Base-by-base conservation (phyloP, 1,140 invertebrate genomes). In the Drosophila setifemur region DNA sequence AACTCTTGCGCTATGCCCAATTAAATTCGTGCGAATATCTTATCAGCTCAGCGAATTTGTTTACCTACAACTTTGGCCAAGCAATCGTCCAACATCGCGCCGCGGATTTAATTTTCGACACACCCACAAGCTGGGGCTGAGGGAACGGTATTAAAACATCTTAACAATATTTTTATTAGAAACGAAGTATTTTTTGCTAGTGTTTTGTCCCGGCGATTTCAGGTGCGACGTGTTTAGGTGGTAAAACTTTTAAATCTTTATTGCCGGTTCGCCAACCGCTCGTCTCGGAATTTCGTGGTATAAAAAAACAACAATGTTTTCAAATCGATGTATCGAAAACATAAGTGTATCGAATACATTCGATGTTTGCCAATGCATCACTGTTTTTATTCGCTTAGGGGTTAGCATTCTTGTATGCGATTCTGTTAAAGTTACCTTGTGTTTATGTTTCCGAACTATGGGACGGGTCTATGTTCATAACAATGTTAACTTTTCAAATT, bases 21-120 rank as follows among this genome's bases (percentile, higher is more conserved):
- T 39, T 48, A 23, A 18, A 8, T 26, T 11, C 14, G 12, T 12
- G 12, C 55, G 35, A 29, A 58, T 60, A 63, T 64, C 60, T 64
- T 64, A 64, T 64, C 60, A 64, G 40, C 42, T 64, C 60, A 64
- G 40, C 42, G 31, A 64, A 28, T 61, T 64, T 64, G 60, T 64
- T 64, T 64, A 64, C 60, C 42, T 31, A 63, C 7, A 26, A 31
- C 39, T 16, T 26, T 44, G 8, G 12, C 14, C 19, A 43, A 44
- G 14, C 8, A 33, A 33, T 33, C 45, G n/a, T 48, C 6, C 28
- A 52, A 54, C 58, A 63, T 63, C 9, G 58, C 58, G 33, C 31
- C 55, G 60, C 58, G 50, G 42, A 18, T 18, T 18, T 9, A 6
- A 12, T 14, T 31, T 26, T 23, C 21, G 23, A 60, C 50, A 23